A percentile compares a stretch with the other conserved stretches of the same genome.
Conservation (phyloP, 2,888 invertebrate species). For the Xylophagus ater region DNA sequence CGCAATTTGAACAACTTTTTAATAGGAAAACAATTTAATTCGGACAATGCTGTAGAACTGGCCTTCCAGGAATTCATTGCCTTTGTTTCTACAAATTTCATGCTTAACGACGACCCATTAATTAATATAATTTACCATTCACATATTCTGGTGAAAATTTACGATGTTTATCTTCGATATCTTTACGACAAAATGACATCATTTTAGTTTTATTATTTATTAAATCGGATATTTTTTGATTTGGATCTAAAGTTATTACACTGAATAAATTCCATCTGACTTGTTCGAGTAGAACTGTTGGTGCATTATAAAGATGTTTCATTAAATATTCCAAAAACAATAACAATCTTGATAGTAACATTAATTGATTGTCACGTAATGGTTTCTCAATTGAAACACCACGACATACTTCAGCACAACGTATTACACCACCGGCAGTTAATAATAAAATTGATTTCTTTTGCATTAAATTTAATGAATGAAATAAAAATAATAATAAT, state of each 20-base stretch:
- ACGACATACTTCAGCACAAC: conserved; percentile 54
- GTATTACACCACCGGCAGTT: conserved; percentile 62
- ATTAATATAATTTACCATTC: conserved; percentile 29
- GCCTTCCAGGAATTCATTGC: too few species aligned
- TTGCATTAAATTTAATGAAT: conserved; percentile 90
- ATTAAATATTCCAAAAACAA: conserved; percentile 87
- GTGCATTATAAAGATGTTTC: conserved; percentile 90
- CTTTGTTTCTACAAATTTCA: too few species aligned
- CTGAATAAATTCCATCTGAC: conserved; percentile 76
- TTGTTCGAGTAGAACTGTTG: conserved; percentile 73
- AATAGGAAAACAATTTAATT: too few species aligned
- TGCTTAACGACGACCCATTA: too few species aligned
- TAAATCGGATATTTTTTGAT: conserved; percentile 42
- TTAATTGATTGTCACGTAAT: conserved; percentile 52
- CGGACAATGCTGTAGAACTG: too few species aligned
- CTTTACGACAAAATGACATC: conserved; percentile 56
- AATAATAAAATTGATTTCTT: conserved; percentile 85
- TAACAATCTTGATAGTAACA: conserved; percentile 71
- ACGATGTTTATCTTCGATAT: conserved; percentile 64
- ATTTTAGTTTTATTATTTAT: conserved; percentile 46
- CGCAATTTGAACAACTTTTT: too few species aligned
- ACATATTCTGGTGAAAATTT: conserved; percentile 42
- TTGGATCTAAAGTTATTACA: conserved; percentile 46
- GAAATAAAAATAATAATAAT: conserved; percentile 83
- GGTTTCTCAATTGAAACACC: conserved; percentile 32